Evolutionary conservation across 2,888 invertebrate genomes (phyloP).

Genomic region (Vandiemenella viatica): DNA sequence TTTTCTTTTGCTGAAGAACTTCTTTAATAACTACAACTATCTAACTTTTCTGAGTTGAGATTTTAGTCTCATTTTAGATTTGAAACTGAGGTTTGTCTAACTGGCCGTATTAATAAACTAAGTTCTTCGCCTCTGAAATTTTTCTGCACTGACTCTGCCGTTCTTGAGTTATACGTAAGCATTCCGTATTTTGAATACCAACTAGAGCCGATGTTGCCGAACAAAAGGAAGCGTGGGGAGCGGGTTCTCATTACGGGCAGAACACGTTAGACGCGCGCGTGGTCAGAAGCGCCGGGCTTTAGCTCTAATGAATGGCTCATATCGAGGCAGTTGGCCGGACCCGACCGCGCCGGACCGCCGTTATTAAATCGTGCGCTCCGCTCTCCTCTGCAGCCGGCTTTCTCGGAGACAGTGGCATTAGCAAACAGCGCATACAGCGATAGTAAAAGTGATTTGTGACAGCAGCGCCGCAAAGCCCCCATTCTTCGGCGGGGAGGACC

Average conservation of each 20-base stretch:
- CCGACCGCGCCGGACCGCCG: slow-evolving; percentile 4
- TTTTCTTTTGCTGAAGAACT: too few species aligned
- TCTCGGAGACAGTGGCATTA: slow-evolving; percentile 22
- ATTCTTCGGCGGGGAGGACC: neutral
- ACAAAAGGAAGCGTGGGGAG: too few species aligned
- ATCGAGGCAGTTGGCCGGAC: slow-evolving; percentile 9
- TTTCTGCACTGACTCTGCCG: too few species aligned
- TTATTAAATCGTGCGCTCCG: slow-evolving; percentile 13
- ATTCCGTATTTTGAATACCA: too few species aligned
- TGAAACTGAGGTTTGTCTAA: too few species aligned
- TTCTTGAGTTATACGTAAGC: too few species aligned
- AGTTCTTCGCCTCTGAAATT: too few species aligned
- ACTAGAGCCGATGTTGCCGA: too few species aligned
- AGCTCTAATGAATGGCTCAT: slow-evolving; percentile 16
- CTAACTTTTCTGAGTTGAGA: too few species aligned
- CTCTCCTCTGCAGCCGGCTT: neutral
- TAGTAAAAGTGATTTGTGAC: slow-evolving; percentile 34
- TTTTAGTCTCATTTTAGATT: too few species aligned
- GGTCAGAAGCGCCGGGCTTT: slow-evolving; percentile 10
- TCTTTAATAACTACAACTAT: too few species aligned
- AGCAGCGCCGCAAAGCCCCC: slow-evolving; percentile 27
- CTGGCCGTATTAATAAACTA: too few species aligned
- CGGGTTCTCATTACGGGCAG: slow-evolving; percentile 3
- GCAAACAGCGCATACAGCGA: slow-evolving; percentile 20
- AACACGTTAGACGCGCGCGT: slow-evolving; percentile 1